Base-by-base conservation (phyloP, 2,113 vertebrate species). In the Tricholaema leucomelas region DNA sequence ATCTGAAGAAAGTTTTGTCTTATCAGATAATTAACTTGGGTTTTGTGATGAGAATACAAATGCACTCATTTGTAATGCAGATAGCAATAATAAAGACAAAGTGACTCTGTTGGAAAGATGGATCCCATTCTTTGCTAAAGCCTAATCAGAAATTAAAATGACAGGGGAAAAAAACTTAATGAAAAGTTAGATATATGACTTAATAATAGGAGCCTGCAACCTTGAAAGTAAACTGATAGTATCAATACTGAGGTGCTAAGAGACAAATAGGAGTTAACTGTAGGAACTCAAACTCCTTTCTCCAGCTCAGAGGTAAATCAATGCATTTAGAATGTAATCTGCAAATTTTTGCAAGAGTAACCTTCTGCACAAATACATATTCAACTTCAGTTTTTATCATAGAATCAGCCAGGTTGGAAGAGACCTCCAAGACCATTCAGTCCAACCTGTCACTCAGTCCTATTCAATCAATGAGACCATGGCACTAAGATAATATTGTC, bases 1-100 rank as follows among this genome's bases (percentile, higher is more conserved):
- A 94, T 88, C 61, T 60, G 88, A 96, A 93, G 71, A 94, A 93
- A 76, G 81, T 81, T 87, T 92, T 66, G 63, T 92, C 78, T 97
- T 94, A 90, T 94, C 72, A 94, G 81, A 91, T 94, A 93, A 86
- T 90, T 80, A 95, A 93, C 54, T 92, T 94, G 17, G 30, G 59
- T 5, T 81, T 95, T 86, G 38, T 91, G 84, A 69, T 83, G 63
- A 72, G 65, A 97, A 95, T 91, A 56, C 4, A 81, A 93, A 96
- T 92, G 58, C 92, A 88, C 88, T 73, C 10, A 87, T 93, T 91
- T 92, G 19, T 70, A 89, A 96, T 77, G 14, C 1, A 8, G 67
- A 77, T 38, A 80, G 52, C 8, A 93, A 75, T 89, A 85, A 89
- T 80, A 93, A 93, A 59, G 76, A 84, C 75, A 87, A 91, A 88